Evolutionary conservation across 1,140 invertebrate species (phyloP), one percentile per base, ranked within the genome.

Genomic region (Ditylenchus dipsaci): DNA sequence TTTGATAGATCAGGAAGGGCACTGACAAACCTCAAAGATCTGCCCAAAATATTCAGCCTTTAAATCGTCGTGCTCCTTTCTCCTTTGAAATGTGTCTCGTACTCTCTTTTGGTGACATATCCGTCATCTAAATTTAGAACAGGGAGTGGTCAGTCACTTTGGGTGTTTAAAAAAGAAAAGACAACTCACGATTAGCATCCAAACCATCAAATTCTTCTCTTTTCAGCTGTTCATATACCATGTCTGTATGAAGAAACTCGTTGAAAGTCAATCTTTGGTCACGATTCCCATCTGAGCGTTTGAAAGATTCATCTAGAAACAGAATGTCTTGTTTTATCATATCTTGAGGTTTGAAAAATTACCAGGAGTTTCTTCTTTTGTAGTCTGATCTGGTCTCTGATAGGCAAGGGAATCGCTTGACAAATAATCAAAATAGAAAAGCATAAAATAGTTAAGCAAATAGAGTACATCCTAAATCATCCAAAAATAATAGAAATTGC

Each of bases 41-140:
- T 70, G 49, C n/a, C 69, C 69, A 63, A 70, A 73, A 30, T 70
- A 70, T 53, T 70, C 68, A 23, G 69, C 68, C 38, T 53, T 23
- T 1, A 65, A 27, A 17, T 72, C 69, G 23, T 70, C 49, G 17
- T 43, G n/a, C 43, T 26, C 23, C 27, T 70, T 26, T 42, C 65
- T 73, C 38, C 27, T 42, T 70, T 58, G 64, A 61, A 73, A 49
- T 73, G 69, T 13, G 17, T 19, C 21, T 70, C 69, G 30, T 70
- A 70, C 38, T 70, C 68, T n/a, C 1, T 9, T 38, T 63, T 72
- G 13, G 70, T 73, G 56, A 70, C 30, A 26, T 33, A 17, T n/a
- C 68, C 68, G 19, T 70, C 68, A 26, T 69, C 67, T 67, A 67
- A 67, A 67, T 21, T 27, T 21, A n/a, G 29, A 64, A 49, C 17